Conservation (phyloP, 1,140 invertebrate species). For the Pseudoatta argentina region DNA sequence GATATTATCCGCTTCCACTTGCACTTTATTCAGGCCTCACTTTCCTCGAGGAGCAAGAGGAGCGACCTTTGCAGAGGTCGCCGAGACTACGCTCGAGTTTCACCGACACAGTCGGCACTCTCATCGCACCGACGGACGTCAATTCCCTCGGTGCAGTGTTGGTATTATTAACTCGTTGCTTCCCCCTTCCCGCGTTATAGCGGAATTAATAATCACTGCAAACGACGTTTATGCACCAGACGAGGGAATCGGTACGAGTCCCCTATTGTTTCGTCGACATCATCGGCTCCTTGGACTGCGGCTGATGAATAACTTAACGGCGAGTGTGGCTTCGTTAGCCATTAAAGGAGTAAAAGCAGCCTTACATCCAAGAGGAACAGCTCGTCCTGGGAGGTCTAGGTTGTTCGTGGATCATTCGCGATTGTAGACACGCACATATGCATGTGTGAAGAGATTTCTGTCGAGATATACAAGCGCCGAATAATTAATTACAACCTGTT, state of each 20-base stretch:
- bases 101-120: slow-evolving; percentile 70
- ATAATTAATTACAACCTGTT: slow-evolving; percentile 23
- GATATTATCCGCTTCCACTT: slow-evolving; percentile 4
- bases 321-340: neutral
- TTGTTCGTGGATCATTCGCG: neutral
- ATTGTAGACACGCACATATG: neutral
- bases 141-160: slow-evolving; percentile 32
- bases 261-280: slow-evolving; percentile 19
- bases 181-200: slow-evolving; percentile 64
- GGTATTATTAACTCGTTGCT: slow-evolving; percentile 60
- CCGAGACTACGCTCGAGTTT: slow-evolving; percentile 81
- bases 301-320: slow-evolving; percentile 23
- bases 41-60: slow-evolving; percentile 80
- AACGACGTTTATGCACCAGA: neutral
- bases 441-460: neutral
- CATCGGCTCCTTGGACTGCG: neutral
- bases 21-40: slow-evolving; percentile 72
- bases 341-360: slow-evolving; percentile 18
- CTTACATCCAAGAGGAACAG: neutral
- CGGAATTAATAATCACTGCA: slow-evolving; percentile 8
- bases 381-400: neutral
- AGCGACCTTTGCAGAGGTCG: slow-evolving; percentile 83
- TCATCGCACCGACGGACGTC: slow-evolving; percentile 22
- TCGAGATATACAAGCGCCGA: neutral
- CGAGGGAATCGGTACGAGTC: neutral